Evolutionary conservation across 2,113 vertebrate genomes (phyloP).

Genomic region (Xyrauchen texanus): DNA sequence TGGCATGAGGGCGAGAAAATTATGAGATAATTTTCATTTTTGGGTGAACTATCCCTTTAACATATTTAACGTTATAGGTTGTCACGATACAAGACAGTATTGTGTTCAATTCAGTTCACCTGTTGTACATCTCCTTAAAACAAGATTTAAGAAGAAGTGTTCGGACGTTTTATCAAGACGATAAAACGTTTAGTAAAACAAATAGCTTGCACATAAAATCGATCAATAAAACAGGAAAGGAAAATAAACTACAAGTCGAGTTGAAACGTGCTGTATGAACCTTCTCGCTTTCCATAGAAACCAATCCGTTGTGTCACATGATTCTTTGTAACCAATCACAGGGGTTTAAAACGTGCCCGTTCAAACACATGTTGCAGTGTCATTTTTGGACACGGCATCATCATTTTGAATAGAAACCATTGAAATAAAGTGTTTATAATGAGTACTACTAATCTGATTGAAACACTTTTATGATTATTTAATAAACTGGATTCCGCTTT

Average conservation of each 20-base stretch:
- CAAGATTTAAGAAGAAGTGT: too few species aligned
- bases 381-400: background rate
- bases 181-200: too few species aligned
- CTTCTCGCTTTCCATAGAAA: background rate
- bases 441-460: background rate
- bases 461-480: background rate
- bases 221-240: background rate
- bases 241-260: constrained; percentile 6
- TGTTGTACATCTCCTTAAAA: too few species aligned
- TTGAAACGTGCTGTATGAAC: background rate
- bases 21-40: too few species aligned
- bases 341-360: background rate
- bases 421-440: background rate
- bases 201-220: background rate
- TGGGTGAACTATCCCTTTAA: too few species aligned
- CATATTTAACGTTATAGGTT: too few species aligned
- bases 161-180: too few species aligned
- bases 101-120: too few species aligned
- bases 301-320: background rate
- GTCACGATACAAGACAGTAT: too few species aligned
- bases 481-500: background rate
- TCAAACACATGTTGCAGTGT: background rate
- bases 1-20: too few species aligned
- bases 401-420: background rate
- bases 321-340: background rate